Evolutionary conservation across 2,113 vertebrate genomes (phyloP).

Genomic region (Lota lota): DNA sequence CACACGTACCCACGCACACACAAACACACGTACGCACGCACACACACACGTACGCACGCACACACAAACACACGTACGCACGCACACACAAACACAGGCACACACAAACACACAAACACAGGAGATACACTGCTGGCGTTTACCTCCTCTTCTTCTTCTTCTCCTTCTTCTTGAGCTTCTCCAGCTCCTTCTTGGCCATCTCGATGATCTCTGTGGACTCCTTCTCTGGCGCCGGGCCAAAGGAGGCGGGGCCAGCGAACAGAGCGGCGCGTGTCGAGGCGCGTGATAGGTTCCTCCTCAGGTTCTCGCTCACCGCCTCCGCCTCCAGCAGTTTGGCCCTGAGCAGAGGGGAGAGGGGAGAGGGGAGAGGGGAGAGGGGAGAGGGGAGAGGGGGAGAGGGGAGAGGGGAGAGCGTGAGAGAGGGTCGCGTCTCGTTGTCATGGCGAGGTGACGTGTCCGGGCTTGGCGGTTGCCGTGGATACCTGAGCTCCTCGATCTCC

Average conservation of each 20-base stretch:
- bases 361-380: no score
- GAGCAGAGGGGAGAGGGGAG: background rate
- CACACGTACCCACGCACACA: no score
- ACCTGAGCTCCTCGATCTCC: conserved; percentile 99
- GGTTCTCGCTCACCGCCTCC: conserved; percentile 90
- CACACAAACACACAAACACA: background rate
- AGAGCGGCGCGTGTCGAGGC: conserved; percentile 82
- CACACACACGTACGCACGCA: no score
- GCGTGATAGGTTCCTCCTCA: conserved; percentile 85
- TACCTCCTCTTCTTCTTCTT: conserved; percentile 94
- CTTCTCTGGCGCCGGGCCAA: conserved; percentile 80
- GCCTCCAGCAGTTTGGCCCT: conserved; percentile 96
- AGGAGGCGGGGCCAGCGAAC: conserved; percentile 76
- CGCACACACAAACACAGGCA: no score
- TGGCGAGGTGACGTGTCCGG: background rate
- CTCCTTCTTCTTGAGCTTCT: conserved; percentile 94
- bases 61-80: no score
- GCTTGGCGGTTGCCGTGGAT: conserved; percentile 7
- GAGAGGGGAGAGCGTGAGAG: background rate
- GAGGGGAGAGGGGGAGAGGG: no score
- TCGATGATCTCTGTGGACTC: conserved; percentile 91
- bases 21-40: no score
- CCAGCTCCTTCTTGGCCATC: conserved; percentile 92
- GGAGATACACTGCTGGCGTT: background rate
- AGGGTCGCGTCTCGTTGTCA: background rate